Percentiles rank a stretch among this genome's conserved stretches.
These are phyloP conservation scores for Buphagus erythrorhynchus DNA, from an alignment of 2,797 vertebrate genomes.

Conservation along the genomic window DNA sequence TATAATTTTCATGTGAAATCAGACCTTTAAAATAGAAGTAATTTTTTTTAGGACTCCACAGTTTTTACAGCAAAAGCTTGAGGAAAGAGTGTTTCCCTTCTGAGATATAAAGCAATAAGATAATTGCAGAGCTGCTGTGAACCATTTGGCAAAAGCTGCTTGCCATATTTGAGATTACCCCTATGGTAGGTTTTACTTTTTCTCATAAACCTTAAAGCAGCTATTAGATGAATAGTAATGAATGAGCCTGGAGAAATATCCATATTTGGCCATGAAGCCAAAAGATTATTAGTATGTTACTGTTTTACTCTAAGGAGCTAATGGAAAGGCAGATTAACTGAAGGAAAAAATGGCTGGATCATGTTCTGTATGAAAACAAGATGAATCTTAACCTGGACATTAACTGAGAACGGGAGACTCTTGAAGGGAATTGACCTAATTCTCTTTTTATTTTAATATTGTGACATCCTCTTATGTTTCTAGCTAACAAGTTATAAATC, in stretches of 20 bases:
- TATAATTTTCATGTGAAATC: conserved; percentile 70
- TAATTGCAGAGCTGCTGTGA: conserved; percentile 13
- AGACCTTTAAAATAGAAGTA: conserved; percentile 51
- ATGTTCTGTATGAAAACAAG: background rate
- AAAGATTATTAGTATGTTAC: background rate
- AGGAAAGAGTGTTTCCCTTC: conserved; percentile 31
- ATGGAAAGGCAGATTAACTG: background rate
- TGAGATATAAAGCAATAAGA: conserved; percentile 59
- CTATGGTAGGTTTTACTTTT: conserved; percentile 19
- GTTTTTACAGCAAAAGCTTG: conserved; percentile 53
- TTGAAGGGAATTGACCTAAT: background rate
- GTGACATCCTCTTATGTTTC: background rate
- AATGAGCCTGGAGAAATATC: background rate
- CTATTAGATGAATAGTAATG: conserved; percentile 29
- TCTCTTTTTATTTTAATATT: background rate
- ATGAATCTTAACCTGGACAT: background rate
- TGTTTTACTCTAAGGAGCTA: background rate
- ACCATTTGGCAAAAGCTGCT: conserved; percentile 49
- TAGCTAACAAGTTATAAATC: background rate
- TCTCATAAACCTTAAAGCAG: conserved; percentile 7
- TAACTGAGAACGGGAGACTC: background rate
- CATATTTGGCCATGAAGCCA: background rate
- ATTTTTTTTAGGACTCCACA: background rate
- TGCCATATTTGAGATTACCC: background rate
- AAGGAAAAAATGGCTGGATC: background rate